These are phyloP conservation scores for Graptemys geographica DNA, from an alignment of 2,797 vertebrate genomes.

Conservation along the genomic window DNA sequence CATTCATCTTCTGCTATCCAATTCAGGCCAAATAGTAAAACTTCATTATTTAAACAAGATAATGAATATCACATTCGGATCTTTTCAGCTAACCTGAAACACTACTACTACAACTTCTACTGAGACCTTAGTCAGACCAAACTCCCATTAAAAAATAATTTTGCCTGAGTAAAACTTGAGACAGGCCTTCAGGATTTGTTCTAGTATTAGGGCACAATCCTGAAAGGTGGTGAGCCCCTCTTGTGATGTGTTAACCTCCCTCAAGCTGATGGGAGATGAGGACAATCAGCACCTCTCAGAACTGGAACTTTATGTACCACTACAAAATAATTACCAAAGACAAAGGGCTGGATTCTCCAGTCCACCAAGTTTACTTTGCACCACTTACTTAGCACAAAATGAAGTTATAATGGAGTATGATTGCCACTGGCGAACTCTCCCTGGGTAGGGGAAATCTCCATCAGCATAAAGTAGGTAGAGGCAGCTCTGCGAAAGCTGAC, in stretches of 20 bases:
- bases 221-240: no score
- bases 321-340: background rate
- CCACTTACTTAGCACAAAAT: background rate
- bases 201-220: background rate
- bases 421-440: background rate
- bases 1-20: background rate
- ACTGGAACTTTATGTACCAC: background rate
- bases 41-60: background rate
- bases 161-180: background rate
- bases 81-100: background rate
- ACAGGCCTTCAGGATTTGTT: background rate
- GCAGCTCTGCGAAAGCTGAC: background rate
- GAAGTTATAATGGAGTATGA: background rate
- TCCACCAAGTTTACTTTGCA: background rate
- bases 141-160: background rate
- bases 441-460: background rate
- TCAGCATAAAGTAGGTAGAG: background rate
- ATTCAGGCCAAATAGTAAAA: background rate
- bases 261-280: background rate
- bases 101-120: background rate
- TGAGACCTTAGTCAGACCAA: background rate
- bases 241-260: background rate
- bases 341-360: background rate
- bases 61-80: background rate
- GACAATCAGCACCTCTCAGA: background rate